Conservation (phyloP, 2,888 invertebrate species). For the Theretra japonica region DNA sequence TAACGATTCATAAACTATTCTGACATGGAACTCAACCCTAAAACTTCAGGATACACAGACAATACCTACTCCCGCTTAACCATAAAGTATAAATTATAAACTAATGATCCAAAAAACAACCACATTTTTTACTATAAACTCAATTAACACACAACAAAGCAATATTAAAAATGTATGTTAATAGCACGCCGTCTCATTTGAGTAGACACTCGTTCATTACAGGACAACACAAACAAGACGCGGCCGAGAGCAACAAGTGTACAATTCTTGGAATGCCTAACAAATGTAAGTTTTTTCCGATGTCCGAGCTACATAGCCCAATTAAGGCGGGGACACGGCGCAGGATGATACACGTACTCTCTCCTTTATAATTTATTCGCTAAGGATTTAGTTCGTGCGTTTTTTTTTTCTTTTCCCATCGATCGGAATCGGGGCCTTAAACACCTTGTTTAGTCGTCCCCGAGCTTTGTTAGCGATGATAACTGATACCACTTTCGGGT, state of each 20-base stretch:
- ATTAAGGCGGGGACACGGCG: slow-evolving; percentile 72
- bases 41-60: too few relatives aligned
- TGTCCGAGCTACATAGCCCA: slow-evolving; percentile 77
- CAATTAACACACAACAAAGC: background rate
- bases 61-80: too few relatives aligned
- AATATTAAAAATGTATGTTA: slow-evolving; percentile 21
- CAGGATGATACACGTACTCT: slow-evolving; percentile 46
- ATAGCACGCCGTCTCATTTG: background rate
- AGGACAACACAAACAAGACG: slow-evolving; percentile 46
- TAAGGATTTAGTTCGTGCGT: slow-evolving; percentile 68
- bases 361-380: slow-evolving; percentile 81
- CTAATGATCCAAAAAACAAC: too few relatives aligned
- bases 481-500: slow-evolving; percentile 58
- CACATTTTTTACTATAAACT: background rate
- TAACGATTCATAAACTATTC: too few relatives aligned
- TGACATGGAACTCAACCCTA: too few relatives aligned
- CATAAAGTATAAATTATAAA: too few relatives aligned
- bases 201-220: slow-evolving; percentile 29
- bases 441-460: slow-evolving; percentile 80
- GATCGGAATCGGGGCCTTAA: slow-evolving; percentile 80
- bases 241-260: slow-evolving; percentile 72
- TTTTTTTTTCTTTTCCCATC: slow-evolving; percentile 69
- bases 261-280: slow-evolving; percentile 83
- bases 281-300: slow-evolving; percentile 81
- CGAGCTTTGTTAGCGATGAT: slow-evolving; percentile 63